phyloP scores from a whole-genome alignment of 2,797 vertebrate species.

The Poeciliopsis gracilis region DNA sequence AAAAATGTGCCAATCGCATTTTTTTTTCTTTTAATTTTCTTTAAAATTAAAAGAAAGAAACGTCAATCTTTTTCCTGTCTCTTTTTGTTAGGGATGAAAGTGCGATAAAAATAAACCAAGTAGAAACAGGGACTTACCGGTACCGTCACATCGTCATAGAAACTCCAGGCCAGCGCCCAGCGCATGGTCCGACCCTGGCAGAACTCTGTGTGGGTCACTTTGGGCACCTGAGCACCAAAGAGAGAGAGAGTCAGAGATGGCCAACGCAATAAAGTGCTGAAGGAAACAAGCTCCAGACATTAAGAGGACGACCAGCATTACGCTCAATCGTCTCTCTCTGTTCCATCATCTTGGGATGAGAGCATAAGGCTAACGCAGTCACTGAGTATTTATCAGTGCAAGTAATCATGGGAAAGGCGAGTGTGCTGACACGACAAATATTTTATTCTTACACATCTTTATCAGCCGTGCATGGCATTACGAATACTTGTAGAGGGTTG shows the following conservation, averaged over 20 bases:
- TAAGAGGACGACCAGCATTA: background rate
- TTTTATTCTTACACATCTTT: background rate
- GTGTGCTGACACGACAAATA: background rate
- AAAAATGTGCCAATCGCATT: background rate
- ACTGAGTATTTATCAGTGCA: background rate
- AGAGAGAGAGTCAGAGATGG: background rate
- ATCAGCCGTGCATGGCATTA: background rate
- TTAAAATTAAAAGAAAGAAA: background rate
- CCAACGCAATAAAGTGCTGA: background rate
- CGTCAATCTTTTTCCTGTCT: background rate
- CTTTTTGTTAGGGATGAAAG: too few species aligned
- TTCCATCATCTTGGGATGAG: background rate
- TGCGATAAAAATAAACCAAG: background rate
- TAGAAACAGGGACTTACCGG: slow-evolving; percentile 85
- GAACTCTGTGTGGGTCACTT: slow-evolving; percentile 97
- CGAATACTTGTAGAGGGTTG: background rate
- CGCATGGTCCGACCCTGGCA: slow-evolving; percentile 98
- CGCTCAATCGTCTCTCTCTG: background rate
- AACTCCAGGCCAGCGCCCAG: slow-evolving; percentile 99
- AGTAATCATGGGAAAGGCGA: background rate
- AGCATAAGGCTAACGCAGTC: background rate
- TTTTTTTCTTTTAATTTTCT: background rate
- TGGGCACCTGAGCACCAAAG: slow-evolving; percentile 84
- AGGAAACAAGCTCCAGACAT: background rate
- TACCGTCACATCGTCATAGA: slow-evolving; percentile 94